These are phyloP conservation scores for Stictonetta naevosa DNA, from an alignment of 2,113 vertebrate species.

Conservation along the genomic window DNA sequence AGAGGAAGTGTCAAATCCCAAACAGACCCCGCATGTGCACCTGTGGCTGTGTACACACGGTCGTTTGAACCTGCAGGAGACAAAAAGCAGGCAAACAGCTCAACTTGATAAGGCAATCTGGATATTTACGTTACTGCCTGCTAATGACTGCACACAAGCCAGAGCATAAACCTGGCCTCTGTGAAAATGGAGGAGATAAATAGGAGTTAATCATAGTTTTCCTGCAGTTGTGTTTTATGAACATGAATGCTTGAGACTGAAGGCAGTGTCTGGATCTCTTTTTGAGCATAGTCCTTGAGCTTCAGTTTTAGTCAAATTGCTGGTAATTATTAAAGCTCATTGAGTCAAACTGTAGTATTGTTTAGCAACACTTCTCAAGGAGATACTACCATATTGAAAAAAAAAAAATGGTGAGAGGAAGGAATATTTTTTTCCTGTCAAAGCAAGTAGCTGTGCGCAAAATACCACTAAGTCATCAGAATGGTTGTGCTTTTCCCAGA, in stretches of 20 bases:
- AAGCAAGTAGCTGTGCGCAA: not conserved
- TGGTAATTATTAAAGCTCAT: not conserved
- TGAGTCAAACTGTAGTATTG: not conserved
- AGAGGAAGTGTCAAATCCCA: constrained; percentile 8
- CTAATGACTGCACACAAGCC: not conserved
- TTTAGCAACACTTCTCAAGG: not conserved
- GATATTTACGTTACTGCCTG: not conserved
- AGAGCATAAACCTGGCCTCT: not conserved
- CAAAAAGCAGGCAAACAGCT: not conserved
- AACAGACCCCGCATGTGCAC: not conserved
- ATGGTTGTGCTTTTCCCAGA: not conserved
- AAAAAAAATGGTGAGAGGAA: not conserved
- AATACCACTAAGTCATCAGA: not conserved
- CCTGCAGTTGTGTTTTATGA: not conserved
- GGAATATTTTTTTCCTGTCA: not conserved
- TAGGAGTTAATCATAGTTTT: not conserved
- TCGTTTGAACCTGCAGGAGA: not conserved
- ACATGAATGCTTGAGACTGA: not conserved
- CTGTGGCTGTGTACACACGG: not conserved
- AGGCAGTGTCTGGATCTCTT: not conserved
- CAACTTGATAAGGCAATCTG: not conserved
- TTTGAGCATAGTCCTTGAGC: not conserved
- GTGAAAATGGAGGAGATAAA: not conserved
- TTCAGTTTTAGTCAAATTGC: not conserved
- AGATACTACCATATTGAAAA: not conserved